Conservation (phyloP, 1,140 invertebrate species). For the Sweltsa coloradensis region DNA sequence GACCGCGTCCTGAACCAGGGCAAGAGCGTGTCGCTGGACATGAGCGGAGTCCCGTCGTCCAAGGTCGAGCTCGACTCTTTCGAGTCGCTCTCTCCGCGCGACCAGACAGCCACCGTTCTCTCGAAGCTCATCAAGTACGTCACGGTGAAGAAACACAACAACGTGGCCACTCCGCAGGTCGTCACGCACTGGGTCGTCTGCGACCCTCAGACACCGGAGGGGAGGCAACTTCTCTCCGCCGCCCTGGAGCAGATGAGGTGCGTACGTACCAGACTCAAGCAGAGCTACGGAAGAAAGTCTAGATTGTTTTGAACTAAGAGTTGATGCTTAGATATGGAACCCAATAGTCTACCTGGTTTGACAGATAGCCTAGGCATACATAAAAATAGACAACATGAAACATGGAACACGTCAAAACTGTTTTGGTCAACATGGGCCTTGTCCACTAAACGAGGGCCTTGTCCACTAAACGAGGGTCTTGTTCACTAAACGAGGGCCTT, state of each 20-base stretch:
- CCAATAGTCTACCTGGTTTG: no score
- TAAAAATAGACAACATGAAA: no score
- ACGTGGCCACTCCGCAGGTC: slow-evolving; percentile 25
- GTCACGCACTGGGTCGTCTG: slow-evolving; percentile 83
- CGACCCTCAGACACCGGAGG: slow-evolving; percentile 61
- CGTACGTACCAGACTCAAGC: slow-evolving; percentile 17
- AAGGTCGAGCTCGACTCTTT: slow-evolving; percentile 12
- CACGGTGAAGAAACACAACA: not conserved
- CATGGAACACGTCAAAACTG: no score
- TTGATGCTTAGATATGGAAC: no score
- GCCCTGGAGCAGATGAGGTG: slow-evolving; percentile 71
- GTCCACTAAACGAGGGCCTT: no score
- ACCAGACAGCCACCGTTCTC: not conserved
- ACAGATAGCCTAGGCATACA: no score
- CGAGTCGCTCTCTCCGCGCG: not conserved
- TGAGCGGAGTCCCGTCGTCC: slow-evolving; percentile 45
- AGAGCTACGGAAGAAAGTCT: not conserved
- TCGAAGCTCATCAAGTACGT: slow-evolving; percentile 4
- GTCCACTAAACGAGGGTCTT: no score
- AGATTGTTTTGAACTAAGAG: no score
- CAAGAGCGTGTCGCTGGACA: slow-evolving; percentile 59
- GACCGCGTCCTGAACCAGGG: slow-evolving; percentile 70
- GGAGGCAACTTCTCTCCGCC: slow-evolving; percentile 58
- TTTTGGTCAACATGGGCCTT: no score
- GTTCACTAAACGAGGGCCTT: no score